Percentiles rank a stretch among this genome's conserved stretches.
These are phyloP conservation scores for Hirtodrosophila alboralis DNA, from an alignment of 2,888 invertebrate species.

Conservation along the genomic window DNA sequence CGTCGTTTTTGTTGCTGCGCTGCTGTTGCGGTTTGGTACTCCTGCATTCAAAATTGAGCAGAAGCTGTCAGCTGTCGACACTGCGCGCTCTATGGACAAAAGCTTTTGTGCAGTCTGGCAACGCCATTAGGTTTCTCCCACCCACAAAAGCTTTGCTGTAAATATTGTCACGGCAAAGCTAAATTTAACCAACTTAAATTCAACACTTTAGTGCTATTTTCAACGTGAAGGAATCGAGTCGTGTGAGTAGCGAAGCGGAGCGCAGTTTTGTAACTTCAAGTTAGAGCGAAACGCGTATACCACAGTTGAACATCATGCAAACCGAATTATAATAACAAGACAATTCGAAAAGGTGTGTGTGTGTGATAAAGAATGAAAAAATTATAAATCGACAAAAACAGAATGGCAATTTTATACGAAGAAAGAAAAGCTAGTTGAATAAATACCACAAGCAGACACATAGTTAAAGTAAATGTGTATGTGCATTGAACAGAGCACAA, in stretches of 20 bases:
- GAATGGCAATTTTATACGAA: slow-evolving; percentile 50
- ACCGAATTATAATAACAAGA: slow-evolving; percentile 30
- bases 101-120: slow-evolving; percentile 32
- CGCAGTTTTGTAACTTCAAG: slow-evolving; percentile 24
- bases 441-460: slow-evolving; percentile 16
- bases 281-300: slow-evolving; percentile 39
- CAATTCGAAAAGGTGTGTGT: slow-evolving; percentile 43
- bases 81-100: slow-evolving; percentile 12
- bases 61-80: background rate
- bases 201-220: slow-evolving; percentile 36
- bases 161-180: slow-evolving; percentile 33
- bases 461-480: slow-evolving; percentile 18
- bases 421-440: slow-evolving; percentile 9
- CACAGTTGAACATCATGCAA: slow-evolving; percentile 38
- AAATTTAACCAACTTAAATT: slow-evolving; percentile 18
- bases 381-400: slow-evolving; percentile 23
- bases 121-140: slow-evolving; percentile 26
- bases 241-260: slow-evolving; percentile 22
- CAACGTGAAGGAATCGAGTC: slow-evolving; percentile 41
- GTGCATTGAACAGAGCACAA: slow-evolving; percentile 44
- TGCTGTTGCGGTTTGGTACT: slow-evolving; percentile 4
- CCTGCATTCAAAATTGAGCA: slow-evolving; percentile 11
- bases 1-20: slow-evolving; percentile 9
- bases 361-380: slow-evolving; percentile 14
- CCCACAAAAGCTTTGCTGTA: slow-evolving; percentile 28